phyloP scores from a whole-genome alignment of 2,888 invertebrate genomes.

The Ischnura elegans region DNA sequence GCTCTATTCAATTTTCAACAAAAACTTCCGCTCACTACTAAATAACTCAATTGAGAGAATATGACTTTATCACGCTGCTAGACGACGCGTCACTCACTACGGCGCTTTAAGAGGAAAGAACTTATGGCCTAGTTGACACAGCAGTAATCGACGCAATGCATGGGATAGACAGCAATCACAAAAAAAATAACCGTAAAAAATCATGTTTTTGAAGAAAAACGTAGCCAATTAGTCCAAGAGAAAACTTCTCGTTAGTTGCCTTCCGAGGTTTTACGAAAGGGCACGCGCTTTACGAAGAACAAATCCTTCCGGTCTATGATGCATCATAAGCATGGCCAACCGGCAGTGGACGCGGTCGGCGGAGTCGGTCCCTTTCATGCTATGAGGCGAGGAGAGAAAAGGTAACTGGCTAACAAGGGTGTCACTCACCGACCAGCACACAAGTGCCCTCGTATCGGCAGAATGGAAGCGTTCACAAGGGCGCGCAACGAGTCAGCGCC shows the following conservation, averaged over 20 bases:
- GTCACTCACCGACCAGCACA: neutral
- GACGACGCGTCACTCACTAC: neutral
- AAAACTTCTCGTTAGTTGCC: neutral
- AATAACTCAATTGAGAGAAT: neutral
- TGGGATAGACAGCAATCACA: neutral
- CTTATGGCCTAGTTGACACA: neutral
- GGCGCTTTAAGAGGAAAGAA: neutral
- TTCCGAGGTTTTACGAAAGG: neutral
- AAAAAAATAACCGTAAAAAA: neutral
- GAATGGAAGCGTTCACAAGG: neutral
- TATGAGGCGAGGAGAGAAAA: neutral
- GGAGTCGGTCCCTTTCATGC: neutral
- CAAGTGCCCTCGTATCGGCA: neutral
- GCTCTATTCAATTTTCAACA: too few relatives aligned
- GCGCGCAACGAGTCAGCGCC: neutral
- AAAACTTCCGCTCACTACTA: too few relatives aligned
- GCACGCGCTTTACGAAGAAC: slow-evolving; percentile 1
- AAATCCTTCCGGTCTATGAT: neutral
- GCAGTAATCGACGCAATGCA: neutral
- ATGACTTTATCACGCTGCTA: neutral
- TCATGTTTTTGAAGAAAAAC: neutral
- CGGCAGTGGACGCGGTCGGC: neutral
- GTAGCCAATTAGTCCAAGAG: neutral
- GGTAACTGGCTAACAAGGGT: neutral
- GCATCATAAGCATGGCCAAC: neutral